Conservation (phyloP, 2,888 invertebrate genomes). For the Panzeria rudis region DNA sequence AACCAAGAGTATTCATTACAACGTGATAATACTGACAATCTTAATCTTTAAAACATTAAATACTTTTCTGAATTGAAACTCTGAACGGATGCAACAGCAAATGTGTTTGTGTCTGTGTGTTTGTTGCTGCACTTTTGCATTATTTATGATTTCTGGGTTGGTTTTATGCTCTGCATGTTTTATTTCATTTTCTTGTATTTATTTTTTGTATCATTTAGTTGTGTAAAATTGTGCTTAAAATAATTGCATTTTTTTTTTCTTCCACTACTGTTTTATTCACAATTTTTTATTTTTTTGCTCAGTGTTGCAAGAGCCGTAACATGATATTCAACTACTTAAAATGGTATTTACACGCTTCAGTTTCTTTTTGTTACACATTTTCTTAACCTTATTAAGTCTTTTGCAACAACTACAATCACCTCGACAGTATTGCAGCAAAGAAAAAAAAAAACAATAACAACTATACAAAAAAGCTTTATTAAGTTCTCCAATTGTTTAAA, state of each 20-base stretch:
- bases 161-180: slow-evolving; percentile 34
- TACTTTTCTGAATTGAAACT: slow-evolving; percentile 44
- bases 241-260: slow-evolving; percentile 59
- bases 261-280: background rate
- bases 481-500: slow-evolving; percentile 51
- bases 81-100: slow-evolving; percentile 18
- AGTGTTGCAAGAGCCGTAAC: slow-evolving; percentile 58
- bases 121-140: slow-evolving; percentile 65
- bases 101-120: background rate
- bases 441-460: background rate
- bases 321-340: slow-evolving; percentile 66
- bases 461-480: background rate
- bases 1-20: slow-evolving; percentile 71
- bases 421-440: background rate
- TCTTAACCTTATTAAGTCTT: slow-evolving; percentile 71
- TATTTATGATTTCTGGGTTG: slow-evolving; percentile 71
- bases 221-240: slow-evolving; percentile 56
- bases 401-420: slow-evolving; percentile 42
- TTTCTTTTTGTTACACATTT: slow-evolving; percentile 68
- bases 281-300: background rate
- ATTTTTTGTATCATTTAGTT: slow-evolving; percentile 33
- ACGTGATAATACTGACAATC: slow-evolving; percentile 73
- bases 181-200: slow-evolving; percentile 16
- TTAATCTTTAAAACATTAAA: slow-evolving; percentile 71
- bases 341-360: slow-evolving; percentile 72